Conservation (phyloP, 2,888 invertebrate genomes). For the Lithodes maja region DNA sequence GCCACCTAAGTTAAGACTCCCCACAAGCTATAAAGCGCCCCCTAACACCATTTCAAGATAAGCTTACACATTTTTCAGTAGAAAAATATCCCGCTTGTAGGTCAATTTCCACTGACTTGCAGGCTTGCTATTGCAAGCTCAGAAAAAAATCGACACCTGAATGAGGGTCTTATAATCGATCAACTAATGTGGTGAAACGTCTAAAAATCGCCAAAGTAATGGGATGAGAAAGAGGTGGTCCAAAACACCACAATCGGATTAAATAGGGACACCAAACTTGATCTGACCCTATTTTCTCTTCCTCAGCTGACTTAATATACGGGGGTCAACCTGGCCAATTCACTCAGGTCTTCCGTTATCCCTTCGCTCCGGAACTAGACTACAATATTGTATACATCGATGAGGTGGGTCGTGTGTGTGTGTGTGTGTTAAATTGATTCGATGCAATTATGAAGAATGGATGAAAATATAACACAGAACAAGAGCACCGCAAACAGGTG, state of each 20-base stretch:
- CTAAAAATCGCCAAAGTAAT: background rate
- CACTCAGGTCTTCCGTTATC: constrained; percentile 64
- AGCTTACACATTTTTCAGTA: no score
- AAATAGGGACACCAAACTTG: background rate
- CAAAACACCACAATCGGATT: background rate
- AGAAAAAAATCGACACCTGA: no score
- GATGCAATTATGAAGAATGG: no score
- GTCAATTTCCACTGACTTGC: no score
- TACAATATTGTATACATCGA: constrained; percentile 71
- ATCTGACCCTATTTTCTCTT: background rate
- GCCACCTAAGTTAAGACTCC: no score
- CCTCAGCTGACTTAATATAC: constrained; percentile 42
- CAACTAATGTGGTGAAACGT: background rate
- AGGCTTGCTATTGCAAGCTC: no score
- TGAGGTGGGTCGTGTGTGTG: constrained; percentile 48
- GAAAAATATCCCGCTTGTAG: no score
- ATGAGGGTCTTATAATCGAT: no score
- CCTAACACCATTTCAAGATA: no score
- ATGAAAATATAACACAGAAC: no score
- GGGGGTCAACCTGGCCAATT: constrained; percentile 69
- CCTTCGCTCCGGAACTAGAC: constrained; percentile 58
- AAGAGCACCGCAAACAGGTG: no score
- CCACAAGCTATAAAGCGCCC: no score
- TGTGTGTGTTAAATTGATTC: background rate
- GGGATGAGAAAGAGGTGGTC: background rate